Percentiles rank a stretch among this genome's conserved stretches.
Conservation (phyloP, 1,140 invertebrate genomes). For the Conus betulinus region DNA sequence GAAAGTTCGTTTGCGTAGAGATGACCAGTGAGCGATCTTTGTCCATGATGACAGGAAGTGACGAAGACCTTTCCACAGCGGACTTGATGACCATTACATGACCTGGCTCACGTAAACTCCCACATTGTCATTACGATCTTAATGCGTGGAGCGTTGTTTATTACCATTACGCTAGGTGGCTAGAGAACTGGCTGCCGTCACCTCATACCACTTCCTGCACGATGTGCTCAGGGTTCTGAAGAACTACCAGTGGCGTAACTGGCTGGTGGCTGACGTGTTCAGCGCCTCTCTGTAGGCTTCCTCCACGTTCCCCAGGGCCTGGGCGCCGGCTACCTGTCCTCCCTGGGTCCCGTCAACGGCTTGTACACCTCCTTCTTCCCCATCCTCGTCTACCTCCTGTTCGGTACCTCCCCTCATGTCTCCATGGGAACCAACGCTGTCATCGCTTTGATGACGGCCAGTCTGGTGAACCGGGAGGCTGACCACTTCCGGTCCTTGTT, state of each 20-base stretch:
- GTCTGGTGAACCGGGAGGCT: slow-evolving; percentile 47
- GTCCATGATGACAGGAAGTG: too few species aligned
- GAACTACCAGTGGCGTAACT: slow-evolving; percentile 61
- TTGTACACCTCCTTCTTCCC: slow-evolving; percentile 70
- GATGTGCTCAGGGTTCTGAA: slow-evolving; percentile 22
- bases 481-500: not conserved
- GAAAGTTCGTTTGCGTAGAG: not conserved
- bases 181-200: too few species aligned
- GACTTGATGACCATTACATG: too few species aligned
- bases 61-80: too few species aligned
- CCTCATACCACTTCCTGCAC: too few species aligned
- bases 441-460: slow-evolving; percentile 56
- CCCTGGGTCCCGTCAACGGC: slow-evolving; percentile 64
- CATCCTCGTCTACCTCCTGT: slow-evolving; percentile 61
- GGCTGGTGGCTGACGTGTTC: slow-evolving; percentile 55
- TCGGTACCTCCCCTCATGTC: slow-evolving; percentile 67
- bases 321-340: slow-evolving; percentile 74
- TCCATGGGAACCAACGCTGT: slow-evolving; percentile 65
- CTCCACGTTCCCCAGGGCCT: slow-evolving; percentile 95
- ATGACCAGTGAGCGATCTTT: too few species aligned
- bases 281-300: slow-evolving; percentile 88
- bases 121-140: too few species aligned
- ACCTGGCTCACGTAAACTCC: too few species aligned
- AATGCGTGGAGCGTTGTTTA: too few species aligned
- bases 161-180: too few species aligned